These are phyloP conservation scores for Thamnaconus septentrionalis DNA, from an alignment of 2,113 vertebrate species.

Conservation along the genomic window DNA sequence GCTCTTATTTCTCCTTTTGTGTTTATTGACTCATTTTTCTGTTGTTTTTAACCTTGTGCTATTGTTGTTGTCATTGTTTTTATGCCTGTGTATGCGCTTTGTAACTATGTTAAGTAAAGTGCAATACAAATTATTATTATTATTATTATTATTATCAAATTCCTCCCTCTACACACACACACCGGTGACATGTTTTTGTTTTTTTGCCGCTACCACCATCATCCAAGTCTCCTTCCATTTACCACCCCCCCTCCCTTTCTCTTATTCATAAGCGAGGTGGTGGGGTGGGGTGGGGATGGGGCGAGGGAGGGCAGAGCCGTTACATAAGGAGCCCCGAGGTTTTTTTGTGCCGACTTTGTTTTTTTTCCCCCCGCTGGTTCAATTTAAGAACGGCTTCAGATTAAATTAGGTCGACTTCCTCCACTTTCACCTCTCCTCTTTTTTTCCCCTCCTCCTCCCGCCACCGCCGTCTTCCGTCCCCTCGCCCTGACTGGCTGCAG, in stretches of 20 bases:
- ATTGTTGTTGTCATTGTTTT: too few species aligned
- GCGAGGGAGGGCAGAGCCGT: conserved; percentile 11
- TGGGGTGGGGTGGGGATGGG: neutral
- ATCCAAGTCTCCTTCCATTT: neutral
- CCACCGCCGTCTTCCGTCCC: neutral
- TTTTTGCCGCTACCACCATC: neutral
- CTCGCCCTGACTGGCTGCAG: conserved; percentile 18
- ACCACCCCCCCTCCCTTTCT: conserved; percentile 16
- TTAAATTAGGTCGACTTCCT: conserved; percentile 59
- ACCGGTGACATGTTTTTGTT: too few species aligned
- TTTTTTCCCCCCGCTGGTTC: conserved; percentile 40
- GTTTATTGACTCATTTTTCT: too few species aligned
- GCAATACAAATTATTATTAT: too few species aligned
- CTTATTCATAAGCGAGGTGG: conserved; percentile 30
- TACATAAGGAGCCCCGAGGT: conserved; percentile 55
- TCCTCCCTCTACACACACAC: too few species aligned
- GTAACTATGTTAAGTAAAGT: too few species aligned
- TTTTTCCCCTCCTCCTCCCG: conserved; percentile 14
- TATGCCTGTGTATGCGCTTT: too few species aligned
- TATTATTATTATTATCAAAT: too few species aligned
- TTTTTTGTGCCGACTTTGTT: conserved; percentile 68
- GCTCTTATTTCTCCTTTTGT: too few species aligned
- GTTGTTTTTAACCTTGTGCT: too few species aligned
- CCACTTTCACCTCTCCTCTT: conserved; percentile 30
- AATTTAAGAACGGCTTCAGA: conserved; percentile 63